phyloP scores from a whole-genome alignment of 2,113 vertebrate genomes.

The Polypterus senegalus region DNA sequence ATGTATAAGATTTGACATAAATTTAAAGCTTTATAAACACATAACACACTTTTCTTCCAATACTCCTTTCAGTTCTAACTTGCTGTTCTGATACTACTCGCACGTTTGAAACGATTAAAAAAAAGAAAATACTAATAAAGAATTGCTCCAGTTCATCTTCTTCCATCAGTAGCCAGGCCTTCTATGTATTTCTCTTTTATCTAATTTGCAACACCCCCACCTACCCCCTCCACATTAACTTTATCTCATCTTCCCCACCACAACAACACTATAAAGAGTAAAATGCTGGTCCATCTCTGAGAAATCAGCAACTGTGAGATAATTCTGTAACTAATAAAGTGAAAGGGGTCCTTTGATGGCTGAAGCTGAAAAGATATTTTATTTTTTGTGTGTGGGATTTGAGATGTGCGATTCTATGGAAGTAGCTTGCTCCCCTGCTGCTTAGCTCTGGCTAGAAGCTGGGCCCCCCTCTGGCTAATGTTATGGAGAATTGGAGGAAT shows the following conservation, averaged over 20 bases:
- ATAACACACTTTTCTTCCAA: slow-evolving; percentile 24
- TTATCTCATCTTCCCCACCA: slow-evolving; percentile 42
- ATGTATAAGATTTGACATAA: too few relatives aligned
- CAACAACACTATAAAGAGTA: slow-evolving; percentile 29
- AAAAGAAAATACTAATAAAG: slow-evolving; percentile 25
- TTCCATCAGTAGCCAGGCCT: slow-evolving; percentile 35
- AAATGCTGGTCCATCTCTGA: slow-evolving; percentile 41
- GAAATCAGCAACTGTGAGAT: slow-evolving; percentile 82
- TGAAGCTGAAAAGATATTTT: slow-evolving; percentile 95
- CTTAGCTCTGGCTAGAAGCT: slow-evolving; percentile 72
- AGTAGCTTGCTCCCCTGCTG: slow-evolving; percentile 77
- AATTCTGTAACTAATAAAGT: slow-evolving; percentile 91
- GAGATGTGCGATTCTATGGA: slow-evolving; percentile 79
- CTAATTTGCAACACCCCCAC: slow-evolving; percentile 13
- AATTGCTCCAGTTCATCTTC: slow-evolving; percentile 36
- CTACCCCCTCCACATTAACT: slow-evolving; percentile 20
- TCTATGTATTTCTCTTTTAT: slow-evolving; percentile 39
- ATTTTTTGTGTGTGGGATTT: slow-evolving; percentile 88
- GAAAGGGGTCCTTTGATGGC: slow-evolving; percentile 81
- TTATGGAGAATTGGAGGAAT: slow-evolving; percentile 97
- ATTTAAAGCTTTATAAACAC: slow-evolving; percentile 23
- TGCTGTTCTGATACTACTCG: too few relatives aligned
- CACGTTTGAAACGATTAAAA: slow-evolving; percentile 11
- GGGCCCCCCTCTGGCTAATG: slow-evolving; percentile 92
- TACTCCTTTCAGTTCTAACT: too few relatives aligned